Evolutionary conservation across 2,888 invertebrate genomes (phyloP).

Genomic region (Trichacis sp.): DNA sequence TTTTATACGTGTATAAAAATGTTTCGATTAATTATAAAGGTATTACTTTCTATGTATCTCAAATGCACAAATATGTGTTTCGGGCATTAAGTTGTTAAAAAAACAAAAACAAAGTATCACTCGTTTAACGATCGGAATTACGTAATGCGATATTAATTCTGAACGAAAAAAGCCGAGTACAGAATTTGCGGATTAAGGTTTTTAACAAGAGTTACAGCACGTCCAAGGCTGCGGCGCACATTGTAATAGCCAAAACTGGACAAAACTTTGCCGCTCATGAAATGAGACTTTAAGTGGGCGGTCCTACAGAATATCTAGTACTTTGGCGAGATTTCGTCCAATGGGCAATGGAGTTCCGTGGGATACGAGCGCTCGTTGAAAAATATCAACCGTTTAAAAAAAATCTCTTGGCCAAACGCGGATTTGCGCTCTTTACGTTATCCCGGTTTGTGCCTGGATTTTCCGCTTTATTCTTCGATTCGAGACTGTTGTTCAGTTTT

Average conservation of each 20-base stretch:
- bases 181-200: not conserved
- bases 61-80: too few species aligned
- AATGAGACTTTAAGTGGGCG: slow-evolving; percentile 57
- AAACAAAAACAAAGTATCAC: not conserved
- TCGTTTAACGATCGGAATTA: not conserved
- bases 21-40: too few species aligned
- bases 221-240: slow-evolving; percentile 22
- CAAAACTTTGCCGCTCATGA: slow-evolving; percentile 58
- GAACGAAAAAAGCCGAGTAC: not conserved
- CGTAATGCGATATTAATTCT: not conserved
- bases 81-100: slow-evolving; percentile 2
- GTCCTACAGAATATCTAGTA: slow-evolving; percentile 59
- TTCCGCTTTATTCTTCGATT: slow-evolving; percentile 3
- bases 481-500: not conserved
- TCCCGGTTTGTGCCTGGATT: slow-evolving; percentile 42
- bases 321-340: slow-evolving; percentile 63
- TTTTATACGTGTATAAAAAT: too few species aligned
- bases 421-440: slow-evolving; percentile 49
- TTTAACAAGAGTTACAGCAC: slow-evolving; percentile 23
- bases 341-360: slow-evolving; percentile 45
- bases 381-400: slow-evolving; percentile 52
- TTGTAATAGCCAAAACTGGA: slow-evolving; percentile 41
- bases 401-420: slow-evolving; percentile 43
- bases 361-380: slow-evolving; percentile 34
- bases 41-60: too few species aligned